Evolutionary conservation across 2,113 vertebrate species (phyloP), one percentile per base, ranked within the genome.

Genomic region (Lepisosteus osseus): DNA sequence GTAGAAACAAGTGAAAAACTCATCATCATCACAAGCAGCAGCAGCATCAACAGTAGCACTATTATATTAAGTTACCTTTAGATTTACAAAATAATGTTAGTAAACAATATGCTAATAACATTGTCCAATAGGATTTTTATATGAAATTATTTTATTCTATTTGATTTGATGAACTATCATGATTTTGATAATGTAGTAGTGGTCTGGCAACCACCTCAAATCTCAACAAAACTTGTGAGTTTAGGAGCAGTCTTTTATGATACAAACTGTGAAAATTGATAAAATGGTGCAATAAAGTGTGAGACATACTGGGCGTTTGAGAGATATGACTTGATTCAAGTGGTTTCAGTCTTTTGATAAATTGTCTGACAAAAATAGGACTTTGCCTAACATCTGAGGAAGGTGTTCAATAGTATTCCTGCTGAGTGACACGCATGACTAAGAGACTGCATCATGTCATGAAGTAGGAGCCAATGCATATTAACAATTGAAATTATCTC

Each of bases 361-460:
- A 76, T 61, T 43, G 69, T 69, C 54, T 72, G 71, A 70, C 54
- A 69, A 67, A 61, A 40, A 45, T 54, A n/a, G 57, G 14, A 51
- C 17, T 15, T 9, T 57, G 65, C 68, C 71, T 59, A 17, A 59
- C 57, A n/a, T 68, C 13, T n/a, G 41, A 12, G 45, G 12, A 29
- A 41, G n/a, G 4, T 54, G 17, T 41, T 41, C 29, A 8, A 7
- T 44, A 15, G 65, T 57, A 14, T 45, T 71, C 70, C 57, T 41
- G 6, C 68, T 67, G 59, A 45, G 74, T 42, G 42, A 66, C n/a
- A 59, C 3, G 57, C 57, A 13, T 15, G 12, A 59, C 57, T 59
- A 59, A 59, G 5, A 13, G n/a, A 59, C 29, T 29, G 29, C 29
- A 29, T 29, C 29, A 29, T 29, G 29, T 29, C 29, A 29, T 29